Base-by-base conservation (phyloP, 2,797 vertebrate genomes). In the Lacerta viridis region DNA sequence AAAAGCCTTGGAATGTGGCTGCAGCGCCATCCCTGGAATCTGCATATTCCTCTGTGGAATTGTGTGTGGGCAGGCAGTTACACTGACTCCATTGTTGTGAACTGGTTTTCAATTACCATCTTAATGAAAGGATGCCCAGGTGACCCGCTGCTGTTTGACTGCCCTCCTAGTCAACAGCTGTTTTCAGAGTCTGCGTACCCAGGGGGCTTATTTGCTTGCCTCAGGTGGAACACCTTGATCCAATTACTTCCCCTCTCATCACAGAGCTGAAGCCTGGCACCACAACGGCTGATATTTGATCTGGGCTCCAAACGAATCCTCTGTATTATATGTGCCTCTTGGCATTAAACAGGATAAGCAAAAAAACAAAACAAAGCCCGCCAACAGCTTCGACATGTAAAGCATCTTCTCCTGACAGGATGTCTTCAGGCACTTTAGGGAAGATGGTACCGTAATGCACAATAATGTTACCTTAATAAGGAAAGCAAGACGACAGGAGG, bases 111-210 rank as follows among this genome's bases (percentile, higher is more conserved):
- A 85, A 77, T 86, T 39, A 59, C 33, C 1, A 0, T 27, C 78
- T 84, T 66, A 72, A 88, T 91, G 10, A 46, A 87, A 90, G 72
- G 41, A 80, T 80, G 61, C 76, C 50, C n/a, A 72, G 55, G 23
- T 2, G 27, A 80, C 74, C 0, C 0, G 20, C 11, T 27, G 0
- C 11, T 79, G 87, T 91, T 80, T 77, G 0, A 0, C 72, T 86
- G 68, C 43, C 61, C 89, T 81, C 50, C 27, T 6, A 88, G 74
- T 23, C 85, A 79, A 7, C 23, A 6, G 79, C 83, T 83, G 61
- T 1, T 0, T 10, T 0, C 78, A 11, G 86, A 68, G 55, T 11
- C 43, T 20, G 1, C 0, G 85, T 83, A 36, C 82, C 5, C 27
- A 74, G 59, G 69, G 66, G 80, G 77, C 74, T 72, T 27, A n/a